Percentiles rank a stretch among this genome's conserved stretches.
These are phyloP conservation scores for Neodon shergylaensis DNA, from an alignment of 2,113 vertebrate genomes.

Conservation along the genomic window DNA sequence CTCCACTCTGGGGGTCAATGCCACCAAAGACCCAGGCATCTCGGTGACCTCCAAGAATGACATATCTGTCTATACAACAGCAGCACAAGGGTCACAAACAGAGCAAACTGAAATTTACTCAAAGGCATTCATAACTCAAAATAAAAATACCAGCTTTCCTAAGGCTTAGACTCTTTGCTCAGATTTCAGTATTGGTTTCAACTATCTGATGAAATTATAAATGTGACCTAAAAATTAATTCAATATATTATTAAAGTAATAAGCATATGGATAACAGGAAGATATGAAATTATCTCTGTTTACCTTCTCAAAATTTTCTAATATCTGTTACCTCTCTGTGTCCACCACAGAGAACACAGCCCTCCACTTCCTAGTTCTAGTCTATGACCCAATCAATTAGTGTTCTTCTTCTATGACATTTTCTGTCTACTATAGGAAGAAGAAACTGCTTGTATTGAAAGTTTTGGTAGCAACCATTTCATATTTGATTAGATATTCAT, in stretches of 20 bases:
- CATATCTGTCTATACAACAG: constrained; percentile 91
- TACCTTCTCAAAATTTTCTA: not conserved
- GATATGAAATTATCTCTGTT: not conserved
- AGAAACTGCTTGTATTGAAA: not conserved
- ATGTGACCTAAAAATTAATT: not conserved
- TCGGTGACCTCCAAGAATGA: constrained; percentile 96
- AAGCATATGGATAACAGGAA: not conserved
- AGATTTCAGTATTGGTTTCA: not conserved
- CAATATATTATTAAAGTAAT: not conserved
- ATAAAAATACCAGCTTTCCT: not conserved
- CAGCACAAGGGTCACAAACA: not conserved
- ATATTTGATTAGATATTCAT: not conserved
- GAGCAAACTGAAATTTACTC: not conserved
- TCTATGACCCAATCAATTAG: not conserved
- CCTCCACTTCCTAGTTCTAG: not conserved
- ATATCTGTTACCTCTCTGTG: not conserved
- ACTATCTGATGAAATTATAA: not conserved
- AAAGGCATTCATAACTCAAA: not conserved
- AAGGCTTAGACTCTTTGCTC: not conserved
- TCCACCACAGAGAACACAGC: not conserved
- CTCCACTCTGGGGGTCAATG: constrained; percentile 95
- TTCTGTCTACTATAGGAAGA: not conserved
- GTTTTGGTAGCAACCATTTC: not conserved
- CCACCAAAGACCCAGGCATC: constrained; percentile 98
- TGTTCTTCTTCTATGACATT: not conserved